A percentile compares a stretch with the other conserved stretches of the same genome.
Conservation (phyloP, 2,113 vertebrate species). For the Chroicocephalus ridibundus region DNA sequence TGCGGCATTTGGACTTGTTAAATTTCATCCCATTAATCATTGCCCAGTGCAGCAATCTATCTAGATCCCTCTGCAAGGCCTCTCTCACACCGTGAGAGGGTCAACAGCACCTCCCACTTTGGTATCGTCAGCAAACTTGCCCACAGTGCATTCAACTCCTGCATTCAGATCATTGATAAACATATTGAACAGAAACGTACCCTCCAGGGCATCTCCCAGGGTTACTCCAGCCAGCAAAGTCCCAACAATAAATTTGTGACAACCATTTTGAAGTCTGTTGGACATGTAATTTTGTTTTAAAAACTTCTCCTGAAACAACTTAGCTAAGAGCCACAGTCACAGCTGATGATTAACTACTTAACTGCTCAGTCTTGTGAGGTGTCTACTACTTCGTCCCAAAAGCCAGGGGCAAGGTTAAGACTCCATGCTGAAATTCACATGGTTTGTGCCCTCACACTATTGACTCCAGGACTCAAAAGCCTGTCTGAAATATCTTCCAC, state of each 20-base stretch:
- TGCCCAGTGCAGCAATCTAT: not conserved
- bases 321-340: not conserved
- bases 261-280: not conserved
- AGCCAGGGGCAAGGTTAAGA: not conserved
- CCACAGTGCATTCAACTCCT: not conserved
- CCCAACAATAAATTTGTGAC: not conserved
- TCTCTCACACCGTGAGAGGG: not conserved
- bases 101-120: not conserved
- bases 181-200: not conserved
- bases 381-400: not conserved
- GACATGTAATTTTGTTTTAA: not conserved
- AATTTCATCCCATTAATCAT: not conserved
- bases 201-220: not conserved
- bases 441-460: not conserved
- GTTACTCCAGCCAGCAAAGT: not conserved
- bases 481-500: not conserved
- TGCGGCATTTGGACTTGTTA: not conserved
- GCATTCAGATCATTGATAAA: not conserved
- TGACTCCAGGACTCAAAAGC: not conserved
- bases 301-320: not conserved
- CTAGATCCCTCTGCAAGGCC: not conserved
- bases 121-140: not conserved
- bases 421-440: not conserved
- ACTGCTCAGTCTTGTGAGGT: not conserved
- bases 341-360: not conserved